Evolutionary conservation across 2,113 vertebrate species (phyloP).

Genomic region (Nothoprocta pentlandii): DNA sequence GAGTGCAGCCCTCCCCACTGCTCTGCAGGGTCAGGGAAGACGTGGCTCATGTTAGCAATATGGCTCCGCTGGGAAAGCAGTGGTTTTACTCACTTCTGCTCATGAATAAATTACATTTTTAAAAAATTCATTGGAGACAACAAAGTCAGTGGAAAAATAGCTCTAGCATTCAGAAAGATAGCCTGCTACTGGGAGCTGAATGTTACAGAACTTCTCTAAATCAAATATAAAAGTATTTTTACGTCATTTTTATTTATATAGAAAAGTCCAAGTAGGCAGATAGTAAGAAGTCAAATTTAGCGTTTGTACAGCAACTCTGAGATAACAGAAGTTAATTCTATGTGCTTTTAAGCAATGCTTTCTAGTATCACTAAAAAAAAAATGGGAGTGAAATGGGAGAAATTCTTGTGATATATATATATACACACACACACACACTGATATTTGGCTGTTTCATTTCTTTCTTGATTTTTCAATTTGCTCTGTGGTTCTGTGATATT

Average conservation of each 20-base stretch:
- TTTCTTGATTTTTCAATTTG: neutral
- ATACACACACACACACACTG: neutral
- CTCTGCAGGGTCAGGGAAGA: constrained; percentile 39
- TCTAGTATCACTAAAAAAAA: neutral
- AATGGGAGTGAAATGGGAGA: neutral
- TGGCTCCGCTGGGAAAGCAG: neutral
- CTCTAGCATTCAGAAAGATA: constrained; percentile 27
- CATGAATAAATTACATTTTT: constrained; percentile 52
- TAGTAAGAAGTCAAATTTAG: neutral
- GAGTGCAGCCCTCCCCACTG: neutral
- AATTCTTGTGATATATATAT: neutral
- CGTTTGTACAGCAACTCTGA: neutral
- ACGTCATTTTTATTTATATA: constrained; percentile 31
- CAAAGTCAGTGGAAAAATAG: constrained; percentile 19
- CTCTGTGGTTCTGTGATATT: neutral
- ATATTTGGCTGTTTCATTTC: neutral
- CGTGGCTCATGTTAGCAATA: constrained; percentile 36
- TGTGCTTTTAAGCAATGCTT: neutral
- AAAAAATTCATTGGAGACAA: constrained; percentile 31
- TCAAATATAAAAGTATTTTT: constrained; percentile 37
- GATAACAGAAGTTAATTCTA: neutral
- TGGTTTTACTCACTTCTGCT: constrained; percentile 44
- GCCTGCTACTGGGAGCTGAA: neutral
- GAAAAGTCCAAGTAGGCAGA: neutral
- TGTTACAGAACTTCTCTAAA: constrained; percentile 18